Evolutionary conservation across 2,888 invertebrate species (phyloP).

Genomic region (Aphidoletes aphidimyza): DNA sequence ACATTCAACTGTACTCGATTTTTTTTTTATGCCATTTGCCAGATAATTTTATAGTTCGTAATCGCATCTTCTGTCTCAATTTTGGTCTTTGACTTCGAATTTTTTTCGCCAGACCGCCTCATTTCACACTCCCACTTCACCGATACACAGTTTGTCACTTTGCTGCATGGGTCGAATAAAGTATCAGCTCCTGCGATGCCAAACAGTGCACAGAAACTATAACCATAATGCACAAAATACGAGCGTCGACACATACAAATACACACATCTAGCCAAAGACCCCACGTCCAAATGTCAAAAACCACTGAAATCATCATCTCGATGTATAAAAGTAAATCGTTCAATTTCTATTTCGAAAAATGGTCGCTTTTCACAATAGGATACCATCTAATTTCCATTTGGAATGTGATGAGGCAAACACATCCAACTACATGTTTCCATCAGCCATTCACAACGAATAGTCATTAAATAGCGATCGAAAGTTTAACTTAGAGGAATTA

Average conservation of each 20-base stretch:
- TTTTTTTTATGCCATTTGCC: neutral
- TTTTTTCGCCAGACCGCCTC: neutral
- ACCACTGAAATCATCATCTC: slow-evolving; percentile 21
- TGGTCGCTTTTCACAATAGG: slow-evolving; percentile 48
- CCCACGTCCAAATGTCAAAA: neutral
- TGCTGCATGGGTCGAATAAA: neutral
- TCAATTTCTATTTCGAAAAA: slow-evolving; percentile 36
- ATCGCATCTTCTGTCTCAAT: slow-evolving; percentile 33
- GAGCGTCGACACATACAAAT: neutral
- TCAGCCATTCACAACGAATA: slow-evolving; percentile 35
- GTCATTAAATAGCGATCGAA: slow-evolving; percentile 25
- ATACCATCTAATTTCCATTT: slow-evolving; percentile 40
- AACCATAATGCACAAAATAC: neutral
- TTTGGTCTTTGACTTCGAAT: slow-evolving; percentile 30
- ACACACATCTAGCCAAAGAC: neutral
- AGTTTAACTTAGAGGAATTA: slow-evolving; percentile 46
- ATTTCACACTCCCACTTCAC: neutral
- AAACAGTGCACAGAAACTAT: neutral
- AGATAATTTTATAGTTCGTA: slow-evolving; percentile 21
- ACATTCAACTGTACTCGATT: no score
- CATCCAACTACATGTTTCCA: neutral
- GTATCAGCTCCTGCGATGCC: neutral
- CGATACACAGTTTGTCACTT: slow-evolving; percentile 19
- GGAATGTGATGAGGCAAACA: neutral
- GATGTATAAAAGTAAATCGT: slow-evolving; percentile 38